A percentile compares a stretch with the other conserved stretches of the same genome.
Conservation (phyloP, 2,888 invertebrate genomes). For the Scaptomyza flava region DNA sequence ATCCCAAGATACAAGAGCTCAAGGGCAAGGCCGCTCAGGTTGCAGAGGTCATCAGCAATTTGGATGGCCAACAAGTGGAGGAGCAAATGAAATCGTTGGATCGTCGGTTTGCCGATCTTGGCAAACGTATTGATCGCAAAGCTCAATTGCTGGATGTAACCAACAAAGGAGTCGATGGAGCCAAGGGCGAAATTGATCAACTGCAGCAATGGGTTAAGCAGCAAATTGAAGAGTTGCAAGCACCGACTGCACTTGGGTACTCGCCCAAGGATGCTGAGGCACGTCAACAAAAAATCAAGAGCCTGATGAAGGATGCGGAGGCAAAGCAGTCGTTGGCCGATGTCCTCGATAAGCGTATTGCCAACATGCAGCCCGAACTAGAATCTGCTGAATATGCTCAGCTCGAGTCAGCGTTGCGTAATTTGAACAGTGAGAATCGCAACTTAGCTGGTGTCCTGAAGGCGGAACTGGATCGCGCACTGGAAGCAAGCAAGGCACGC, state of each 20-base stretch:
- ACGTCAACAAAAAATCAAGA: slow-evolving; percentile 89
- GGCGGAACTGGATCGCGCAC: slow-evolving; percentile 89
- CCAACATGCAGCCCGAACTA: slow-evolving; percentile 93
- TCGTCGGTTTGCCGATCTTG: slow-evolving; percentile 92
- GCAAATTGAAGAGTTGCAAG: slow-evolving; percentile 88
- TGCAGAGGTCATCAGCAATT: slow-evolving; percentile 92
- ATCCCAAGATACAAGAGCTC: slow-evolving; percentile 89
- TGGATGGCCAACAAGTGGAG: slow-evolving; percentile 95
- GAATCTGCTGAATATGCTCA: slow-evolving; percentile 93
- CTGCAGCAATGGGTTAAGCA: slow-evolving; percentile 92
- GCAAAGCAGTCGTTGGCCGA: slow-evolving; percentile 93
- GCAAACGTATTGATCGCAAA: slow-evolving; percentile 93
- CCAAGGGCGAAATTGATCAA: slow-evolving; percentile 91
- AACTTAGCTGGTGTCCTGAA: slow-evolving; percentile 89
- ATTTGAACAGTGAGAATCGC: slow-evolving; percentile 90
- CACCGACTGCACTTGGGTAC: slow-evolving; percentile 89
- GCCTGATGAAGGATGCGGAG: slow-evolving; percentile 92
- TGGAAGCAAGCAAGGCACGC: slow-evolving; percentile 89
- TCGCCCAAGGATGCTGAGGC: slow-evolving; percentile 92
- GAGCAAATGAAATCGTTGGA: slow-evolving; percentile 95
- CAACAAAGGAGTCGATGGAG: slow-evolving; percentile 92
- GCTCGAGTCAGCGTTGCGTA: slow-evolving; percentile 89
- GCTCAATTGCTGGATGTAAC: slow-evolving; percentile 93
- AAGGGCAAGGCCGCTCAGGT: slow-evolving; percentile 90
- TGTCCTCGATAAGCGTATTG: slow-evolving; percentile 92